These are phyloP conservation scores for Heterodera filipjevi DNA, from an alignment of 2,888 invertebrate species.

Conservation along the genomic window DNA sequence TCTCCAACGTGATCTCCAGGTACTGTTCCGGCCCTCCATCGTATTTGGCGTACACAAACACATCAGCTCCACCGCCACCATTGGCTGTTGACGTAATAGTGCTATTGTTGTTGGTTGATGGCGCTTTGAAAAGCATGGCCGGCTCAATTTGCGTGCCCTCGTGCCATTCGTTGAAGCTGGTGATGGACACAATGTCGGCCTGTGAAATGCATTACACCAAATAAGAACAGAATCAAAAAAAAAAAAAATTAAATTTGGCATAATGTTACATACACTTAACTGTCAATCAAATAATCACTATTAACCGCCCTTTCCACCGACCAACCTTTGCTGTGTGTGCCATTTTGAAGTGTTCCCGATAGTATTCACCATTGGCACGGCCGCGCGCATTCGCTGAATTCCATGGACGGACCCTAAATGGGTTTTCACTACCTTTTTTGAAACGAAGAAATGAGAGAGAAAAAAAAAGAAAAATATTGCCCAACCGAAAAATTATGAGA, in stretches of 20 bases:
- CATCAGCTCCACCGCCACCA: not conserved
- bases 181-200: slow-evolving; percentile 71
- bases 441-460: too few species aligned
- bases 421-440: too few species aligned
- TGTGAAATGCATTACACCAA: slow-evolving; percentile 14
- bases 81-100: not conserved
- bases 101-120: slow-evolving; percentile 40
- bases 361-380: slow-evolving; percentile 73
- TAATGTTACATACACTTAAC: too few species aligned
- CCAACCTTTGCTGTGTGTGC: slow-evolving; percentile 46
- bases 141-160: slow-evolving; percentile 79
- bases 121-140: slow-evolving; percentile 68
- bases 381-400: slow-evolving; percentile 70
- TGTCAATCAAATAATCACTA: not conserved
- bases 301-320: not conserved
- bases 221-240: not conserved
- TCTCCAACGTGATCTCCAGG: slow-evolving; percentile 46
- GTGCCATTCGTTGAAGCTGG: slow-evolving; percentile 79
- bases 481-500: not conserved
- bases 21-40: slow-evolving; percentile 43
- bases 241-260: too few species aligned
- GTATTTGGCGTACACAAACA: slow-evolving; percentile 37
- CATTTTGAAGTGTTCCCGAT: slow-evolving; percentile 67
- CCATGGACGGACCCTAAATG: slow-evolving; percentile 70
- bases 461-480: not conserved